A percentile compares a stretch with the other conserved stretches of the same genome.
phyloP scores from a whole-genome alignment of 2,888 invertebrate genomes.

The Oscheius sp. region DNA sequence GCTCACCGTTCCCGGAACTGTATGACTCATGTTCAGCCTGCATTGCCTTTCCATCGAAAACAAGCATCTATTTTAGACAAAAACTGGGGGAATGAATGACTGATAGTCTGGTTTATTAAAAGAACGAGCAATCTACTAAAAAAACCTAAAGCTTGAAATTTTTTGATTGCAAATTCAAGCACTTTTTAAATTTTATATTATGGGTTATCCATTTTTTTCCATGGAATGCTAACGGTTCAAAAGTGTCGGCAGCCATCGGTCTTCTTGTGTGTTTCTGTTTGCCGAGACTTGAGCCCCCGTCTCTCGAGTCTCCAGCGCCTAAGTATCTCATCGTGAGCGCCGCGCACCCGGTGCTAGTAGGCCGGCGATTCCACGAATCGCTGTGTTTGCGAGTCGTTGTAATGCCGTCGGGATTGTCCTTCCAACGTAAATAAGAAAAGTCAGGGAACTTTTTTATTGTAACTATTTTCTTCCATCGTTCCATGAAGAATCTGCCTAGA shows the following conservation, averaged over 20 bases:
- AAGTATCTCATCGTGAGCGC: conserved; percentile 29
- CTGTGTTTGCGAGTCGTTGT: conserved; percentile 27
- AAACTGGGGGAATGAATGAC: too few species aligned
- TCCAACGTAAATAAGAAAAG: not conserved
- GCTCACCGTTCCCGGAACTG: conserved; percentile 26
- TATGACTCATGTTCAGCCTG: conserved; percentile 11
- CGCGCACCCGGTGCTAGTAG: conserved; percentile 25
- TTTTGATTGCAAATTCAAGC: too few species aligned
- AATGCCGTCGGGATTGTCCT: conserved; percentile 27
- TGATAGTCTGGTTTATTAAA: too few species aligned
- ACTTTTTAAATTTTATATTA: too few species aligned
- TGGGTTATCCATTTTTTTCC: not conserved
- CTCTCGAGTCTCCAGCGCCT: conserved; percentile 29
- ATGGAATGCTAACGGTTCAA: conserved; percentile 19
- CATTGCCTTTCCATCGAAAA: conserved; percentile 1
- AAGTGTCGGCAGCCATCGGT: conserved; percentile 25
- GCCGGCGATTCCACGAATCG: conserved; percentile 28
- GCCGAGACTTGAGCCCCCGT: conserved; percentile 28
- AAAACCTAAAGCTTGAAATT: too few species aligned
- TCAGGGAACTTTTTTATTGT: conserved; percentile 10
- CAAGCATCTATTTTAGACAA: conserved; percentile 3
- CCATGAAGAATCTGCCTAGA: not conserved
- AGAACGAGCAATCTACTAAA: too few species aligned
- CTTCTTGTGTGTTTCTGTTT: conserved; percentile 30
- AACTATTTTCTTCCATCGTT: not conserved